Evolutionary conservation across 2,797 vertebrate species (phyloP), one percentile per base, ranked within the genome.

Genomic region (Premnoplex brunnescens): DNA sequence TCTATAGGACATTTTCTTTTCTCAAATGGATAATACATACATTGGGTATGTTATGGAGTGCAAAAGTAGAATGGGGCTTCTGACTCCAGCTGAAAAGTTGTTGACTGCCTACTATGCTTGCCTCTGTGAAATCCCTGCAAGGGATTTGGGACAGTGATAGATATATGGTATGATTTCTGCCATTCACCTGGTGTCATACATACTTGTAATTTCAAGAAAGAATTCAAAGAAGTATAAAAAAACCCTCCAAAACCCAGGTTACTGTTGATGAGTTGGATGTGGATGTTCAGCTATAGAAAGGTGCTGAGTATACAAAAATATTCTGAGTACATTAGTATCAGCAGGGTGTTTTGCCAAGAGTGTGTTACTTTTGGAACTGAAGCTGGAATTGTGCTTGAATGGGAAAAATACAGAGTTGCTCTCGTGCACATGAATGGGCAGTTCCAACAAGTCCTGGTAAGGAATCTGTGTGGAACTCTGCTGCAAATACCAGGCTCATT

Each of bases 71-170:
- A 80, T 15, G 14, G 30, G 27, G 14, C 48, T 88, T 71, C 85
- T 77, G 67, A 72, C 68, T 86, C 68, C 34, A 51, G 66, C 19
- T 76, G 56, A 46, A 82, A 80, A 93, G 16, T 14, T 60, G 69
- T 9, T 0, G 0, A 32, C 67, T 46, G 26, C 44, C 36, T 66
- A 2, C 44, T 14, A 11, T 0, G 1, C 60, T 34, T 75, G 15
- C 24, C 30, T 74, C 68, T 88, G 41, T 39, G 60, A 89, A 89
- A 91, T 13, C 72, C 14, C 46, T 75, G 30, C 30, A 63, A 69
- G 56, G 36, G 49, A 43, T 63, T 23, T 46, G 36, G 17, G 32
- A 18, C 24, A 85, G 39, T 67, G 2, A 81, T 63, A 59, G 15
- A 32, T 3, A 21, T 0, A 4, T 27, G 22, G 52, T 77, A 5